A percentile compares a stretch with the other conserved stretches of the same genome.
Evolutionary conservation across 2,797 vertebrate genomes (phyloP).

Genomic region (Rousettus madagascariensis): DNA sequence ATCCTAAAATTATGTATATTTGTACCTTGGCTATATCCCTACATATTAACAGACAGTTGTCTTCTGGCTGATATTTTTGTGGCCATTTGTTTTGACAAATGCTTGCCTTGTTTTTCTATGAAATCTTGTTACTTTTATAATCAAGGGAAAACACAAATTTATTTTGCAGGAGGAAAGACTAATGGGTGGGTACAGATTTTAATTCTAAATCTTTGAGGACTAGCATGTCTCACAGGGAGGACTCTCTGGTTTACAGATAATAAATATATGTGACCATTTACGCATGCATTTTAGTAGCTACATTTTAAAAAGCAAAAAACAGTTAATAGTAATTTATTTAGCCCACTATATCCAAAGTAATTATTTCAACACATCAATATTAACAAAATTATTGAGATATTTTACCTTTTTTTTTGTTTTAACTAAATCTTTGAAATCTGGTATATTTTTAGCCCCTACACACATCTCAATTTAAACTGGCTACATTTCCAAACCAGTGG

Average conservation of each 20-base stretch:
- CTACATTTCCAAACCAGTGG: background rate
- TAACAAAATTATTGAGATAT: background rate
- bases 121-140: background rate
- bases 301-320: background rate
- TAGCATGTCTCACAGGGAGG: background rate
- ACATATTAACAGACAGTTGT: background rate
- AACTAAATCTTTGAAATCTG: background rate
- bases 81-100: background rate
- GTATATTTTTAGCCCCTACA: background rate
- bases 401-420: background rate
- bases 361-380: background rate
- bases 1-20: background rate
- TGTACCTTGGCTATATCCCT: background rate
- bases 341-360: background rate
- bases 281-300: background rate
- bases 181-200: background rate
- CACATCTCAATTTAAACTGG: background rate
- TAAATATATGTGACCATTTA: background rate
- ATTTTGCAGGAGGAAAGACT: background rate
- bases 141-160: background rate
- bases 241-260: background rate
- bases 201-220: background rate
- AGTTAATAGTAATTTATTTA: background rate
- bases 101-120: background rate
- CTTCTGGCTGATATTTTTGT: background rate